Base-by-base conservation (phyloP, 1,140 invertebrate genomes). In the Drosophila sproati region DNA sequence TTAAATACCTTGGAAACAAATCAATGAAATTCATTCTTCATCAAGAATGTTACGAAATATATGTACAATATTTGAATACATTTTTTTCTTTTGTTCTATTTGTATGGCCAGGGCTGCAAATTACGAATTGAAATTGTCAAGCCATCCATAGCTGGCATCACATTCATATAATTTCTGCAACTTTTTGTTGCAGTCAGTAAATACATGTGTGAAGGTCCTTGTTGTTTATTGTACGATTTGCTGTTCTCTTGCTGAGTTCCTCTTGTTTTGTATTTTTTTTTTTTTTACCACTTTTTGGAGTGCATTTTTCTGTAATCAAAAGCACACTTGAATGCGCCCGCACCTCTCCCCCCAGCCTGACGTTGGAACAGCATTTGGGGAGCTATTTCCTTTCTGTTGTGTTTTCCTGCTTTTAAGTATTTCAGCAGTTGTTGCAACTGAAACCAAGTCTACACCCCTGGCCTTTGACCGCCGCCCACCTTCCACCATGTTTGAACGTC, bases 291-390 rank as follows among this genome's bases (percentile, higher is more conserved):
- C 82, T 82, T 87, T 80, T 80, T 82, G 10, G 69, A 87, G 82
- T 87, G 83, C 83, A 87, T 86, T 87, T 86, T 60, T 80, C 82
- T 86, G 82, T 86, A 86, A 86, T 86, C 82, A 86, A 86, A 82
- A 78, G 79, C 79, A 67, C 76, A 86, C 82, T 86, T 86, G 55
- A 82, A 57, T 60, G 55, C 48, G 47, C 63, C 55, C 48, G 10
- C 52, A 50, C 48, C 7, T 7, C 20, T 5, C 5, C 10, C 34
- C n/a, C 4, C 28, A 6, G 10, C 37, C 43, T 39, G 3, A 3
- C 32, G 12, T 32, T 55, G 28, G 43, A 31, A 34, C 48, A 32
- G 43, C 63, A 32, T 20, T 57, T 43, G 7, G 7, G 51, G 45
- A 32, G 55, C 28, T 48, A 3, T 56, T 56, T 37, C 62, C 37